These are phyloP conservation scores for Bubo blakistoni DNA, from an alignment of 2,113 vertebrate genomes.

Conservation along the genomic window DNA sequence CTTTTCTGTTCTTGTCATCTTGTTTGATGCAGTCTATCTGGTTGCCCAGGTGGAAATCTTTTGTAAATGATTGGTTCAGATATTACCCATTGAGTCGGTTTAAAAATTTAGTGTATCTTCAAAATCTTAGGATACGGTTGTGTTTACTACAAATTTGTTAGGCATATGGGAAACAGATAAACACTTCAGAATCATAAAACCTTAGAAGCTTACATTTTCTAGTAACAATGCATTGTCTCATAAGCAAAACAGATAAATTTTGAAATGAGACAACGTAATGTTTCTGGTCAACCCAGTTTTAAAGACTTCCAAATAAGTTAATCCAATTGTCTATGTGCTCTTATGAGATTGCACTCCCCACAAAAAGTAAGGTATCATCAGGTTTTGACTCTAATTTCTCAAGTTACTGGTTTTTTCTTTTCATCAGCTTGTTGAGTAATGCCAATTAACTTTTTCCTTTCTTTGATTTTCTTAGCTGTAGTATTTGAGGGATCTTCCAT, in stretches of 20 bases:
- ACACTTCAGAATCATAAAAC: not conserved
- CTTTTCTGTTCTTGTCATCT: not conserved
- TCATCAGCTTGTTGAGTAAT: not conserved
- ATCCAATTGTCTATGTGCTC: not conserved
- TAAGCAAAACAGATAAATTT: not conserved
- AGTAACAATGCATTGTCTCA: not conserved
- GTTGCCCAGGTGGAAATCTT: not conserved
- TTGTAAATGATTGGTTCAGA: not conserved
- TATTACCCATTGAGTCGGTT: not conserved
- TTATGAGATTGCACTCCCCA: not conserved
- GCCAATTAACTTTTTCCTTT: not conserved
- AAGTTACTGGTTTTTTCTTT: not conserved
- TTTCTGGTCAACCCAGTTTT: not conserved
- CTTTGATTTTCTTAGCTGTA: not conserved
- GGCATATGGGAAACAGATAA: not conserved
- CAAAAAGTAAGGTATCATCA: not conserved
- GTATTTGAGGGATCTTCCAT: not conserved
- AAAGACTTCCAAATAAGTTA: not conserved
- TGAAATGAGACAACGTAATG: not conserved
- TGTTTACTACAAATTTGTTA: not conserved
- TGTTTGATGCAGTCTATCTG: not conserved
- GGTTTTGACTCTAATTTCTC: not conserved
- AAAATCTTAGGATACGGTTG: not conserved
- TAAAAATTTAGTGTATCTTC: not conserved
- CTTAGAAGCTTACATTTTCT: not conserved